A percentile compares a stretch with the other conserved stretches of the same genome.
Conservation (phyloP, 2,113 vertebrate species). For the Thalassoma bifasciatum region DNA sequence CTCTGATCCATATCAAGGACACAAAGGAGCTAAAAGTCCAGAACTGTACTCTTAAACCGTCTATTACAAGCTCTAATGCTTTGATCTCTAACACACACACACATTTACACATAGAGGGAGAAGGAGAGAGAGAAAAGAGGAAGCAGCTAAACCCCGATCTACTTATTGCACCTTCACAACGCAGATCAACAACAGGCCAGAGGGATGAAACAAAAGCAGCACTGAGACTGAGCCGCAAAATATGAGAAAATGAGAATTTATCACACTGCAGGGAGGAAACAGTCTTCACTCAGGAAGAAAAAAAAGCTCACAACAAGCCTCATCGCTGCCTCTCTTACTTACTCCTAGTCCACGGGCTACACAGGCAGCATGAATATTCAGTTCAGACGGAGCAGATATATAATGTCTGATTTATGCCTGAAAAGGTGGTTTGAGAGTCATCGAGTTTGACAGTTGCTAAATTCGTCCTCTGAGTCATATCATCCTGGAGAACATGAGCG, state of each 20-base stretch:
- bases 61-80: slow-evolving; percentile 23
- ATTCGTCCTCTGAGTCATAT: slow-evolving; percentile 38
- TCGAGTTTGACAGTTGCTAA: slow-evolving; percentile 43
- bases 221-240: slow-evolving; percentile 16
- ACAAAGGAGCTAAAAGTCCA: slow-evolving; percentile 17
- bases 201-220: slow-evolving; percentile 16
- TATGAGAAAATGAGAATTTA: slow-evolving; percentile 14
- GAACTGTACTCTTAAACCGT: slow-evolving; percentile 21
- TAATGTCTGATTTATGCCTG: slow-evolving; percentile 33
- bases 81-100: slow-evolving; percentile 12
- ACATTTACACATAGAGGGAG: background rate
- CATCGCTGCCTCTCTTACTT: background rate
- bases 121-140: background rate
- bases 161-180: slow-evolving; percentile 28
- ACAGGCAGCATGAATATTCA: background rate
- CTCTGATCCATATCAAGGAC: background rate
- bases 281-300: background rate
- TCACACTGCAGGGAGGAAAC: slow-evolving; percentile 2
- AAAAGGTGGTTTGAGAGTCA: slow-evolving; percentile 10
- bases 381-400: background rate
- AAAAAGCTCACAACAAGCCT: background rate
- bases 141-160: slow-evolving; percentile 34
- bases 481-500: slow-evolving; percentile 8
- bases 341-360: background rate
- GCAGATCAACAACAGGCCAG: slow-evolving; percentile 27